A percentile compares a stretch with the other conserved stretches of the same genome.
Conservation (phyloP, 2,797 vertebrate genomes). For the Todus mexicanus region DNA sequence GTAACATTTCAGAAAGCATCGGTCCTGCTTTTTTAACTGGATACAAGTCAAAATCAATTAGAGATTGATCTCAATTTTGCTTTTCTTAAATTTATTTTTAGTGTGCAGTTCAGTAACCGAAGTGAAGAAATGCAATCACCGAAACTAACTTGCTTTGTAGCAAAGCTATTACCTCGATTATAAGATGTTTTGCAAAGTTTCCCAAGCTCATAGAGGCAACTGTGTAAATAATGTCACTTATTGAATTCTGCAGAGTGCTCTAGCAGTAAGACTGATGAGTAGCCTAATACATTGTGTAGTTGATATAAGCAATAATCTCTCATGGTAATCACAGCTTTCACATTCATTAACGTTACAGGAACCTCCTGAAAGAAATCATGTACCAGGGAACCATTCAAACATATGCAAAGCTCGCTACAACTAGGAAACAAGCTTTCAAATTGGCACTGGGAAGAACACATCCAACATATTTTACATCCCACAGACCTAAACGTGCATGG, state of each 20-base stretch:
- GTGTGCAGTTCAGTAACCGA: slow-evolving; percentile 22
- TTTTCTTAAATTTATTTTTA: slow-evolving; percentile 42
- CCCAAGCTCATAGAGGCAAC: background rate
- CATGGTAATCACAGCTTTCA: slow-evolving; percentile 40
- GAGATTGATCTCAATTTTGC: slow-evolving; percentile 51
- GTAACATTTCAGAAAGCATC: slow-evolving; percentile 33
- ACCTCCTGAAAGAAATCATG: background rate
- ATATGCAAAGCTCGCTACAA: background rate
- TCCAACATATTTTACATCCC: background rate
- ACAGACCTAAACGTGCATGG: background rate
- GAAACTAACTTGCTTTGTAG: background rate
- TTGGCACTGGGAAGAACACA: background rate
- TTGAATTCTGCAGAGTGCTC: background rate
- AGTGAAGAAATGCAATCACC: slow-evolving; percentile 27
- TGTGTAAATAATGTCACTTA: slow-evolving; percentile 13
- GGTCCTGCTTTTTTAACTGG: slow-evolving; percentile 47
- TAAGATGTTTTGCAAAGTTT: background rate
- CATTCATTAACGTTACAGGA: slow-evolving; percentile 10
- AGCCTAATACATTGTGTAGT: background rate
- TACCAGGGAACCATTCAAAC: background rate
- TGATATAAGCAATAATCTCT: slow-evolving; percentile 27
- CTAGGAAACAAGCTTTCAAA: background rate
- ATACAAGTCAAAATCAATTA: slow-evolving; percentile 66
- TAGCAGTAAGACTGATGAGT: slow-evolving; percentile 19
- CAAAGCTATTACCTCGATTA: background rate